Evolutionary conservation across 2,888 invertebrate genomes (phyloP).

Genomic region (Chouioia cunea): DNA sequence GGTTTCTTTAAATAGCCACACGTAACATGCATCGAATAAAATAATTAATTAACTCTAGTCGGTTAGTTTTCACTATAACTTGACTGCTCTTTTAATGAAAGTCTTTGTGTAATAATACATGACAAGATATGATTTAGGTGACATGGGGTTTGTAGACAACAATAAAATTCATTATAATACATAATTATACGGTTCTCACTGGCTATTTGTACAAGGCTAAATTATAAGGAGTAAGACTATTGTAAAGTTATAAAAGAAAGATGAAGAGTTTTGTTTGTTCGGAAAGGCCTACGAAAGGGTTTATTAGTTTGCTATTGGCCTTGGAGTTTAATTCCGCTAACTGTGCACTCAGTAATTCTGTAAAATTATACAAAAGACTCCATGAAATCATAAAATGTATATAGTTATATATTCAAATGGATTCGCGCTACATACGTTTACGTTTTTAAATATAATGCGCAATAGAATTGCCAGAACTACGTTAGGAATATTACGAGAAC

Average conservation of each 20-base stretch:
- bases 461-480: no score
- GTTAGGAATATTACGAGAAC: no score
- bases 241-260: conserved; percentile 25
- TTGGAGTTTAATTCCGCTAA: conserved; percentile 23
- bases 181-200: conserved; percentile 18
- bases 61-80: not conserved
- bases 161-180: not conserved
- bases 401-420: no score
- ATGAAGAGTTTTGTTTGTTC: conserved; percentile 20
- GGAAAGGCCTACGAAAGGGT: conserved; percentile 1
- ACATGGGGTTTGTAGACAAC: no score
- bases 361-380: no score
- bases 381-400: no score
- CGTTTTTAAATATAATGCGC: no score
- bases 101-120: no score
- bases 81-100: no score
- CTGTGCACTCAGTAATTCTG: conserved; percentile 2
- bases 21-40: not conserved
- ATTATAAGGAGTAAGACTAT: conserved; percentile 23
- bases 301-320: conserved; percentile 4
- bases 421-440: no score
- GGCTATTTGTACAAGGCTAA: conserved; percentile 10
- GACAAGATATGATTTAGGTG: no score
- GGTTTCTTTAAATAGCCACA: conserved; percentile 3
- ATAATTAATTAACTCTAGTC: conserved; percentile 20